These are phyloP conservation scores for Podotricha telesiphe DNA, from an alignment of 2,888 invertebrate species.

Conservation along the genomic window DNA sequence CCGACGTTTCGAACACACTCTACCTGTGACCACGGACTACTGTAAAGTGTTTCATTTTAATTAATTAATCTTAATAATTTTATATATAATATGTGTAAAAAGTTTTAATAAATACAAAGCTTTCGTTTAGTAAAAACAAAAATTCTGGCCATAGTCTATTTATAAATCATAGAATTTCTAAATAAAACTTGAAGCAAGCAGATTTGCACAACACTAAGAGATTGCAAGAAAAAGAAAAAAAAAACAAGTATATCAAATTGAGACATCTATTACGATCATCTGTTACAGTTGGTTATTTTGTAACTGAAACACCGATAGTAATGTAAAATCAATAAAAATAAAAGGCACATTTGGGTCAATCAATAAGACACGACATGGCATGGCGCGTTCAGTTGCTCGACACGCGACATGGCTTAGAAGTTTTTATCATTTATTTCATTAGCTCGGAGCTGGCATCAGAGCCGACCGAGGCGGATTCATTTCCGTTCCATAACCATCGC, in stretches of 20 bases:
- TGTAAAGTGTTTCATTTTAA: too few relatives aligned
- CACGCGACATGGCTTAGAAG: slow-evolving; percentile 56
- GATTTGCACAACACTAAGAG: slow-evolving; percentile 4
- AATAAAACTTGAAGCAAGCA: not conserved
- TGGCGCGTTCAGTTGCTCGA: slow-evolving; percentile 52
- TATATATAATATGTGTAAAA: too few relatives aligned
- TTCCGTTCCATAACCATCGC: slow-evolving; percentile 28
- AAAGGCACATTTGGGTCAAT: slow-evolving; percentile 70
- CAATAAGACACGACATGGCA: slow-evolving; percentile 63
- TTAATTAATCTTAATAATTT: too few relatives aligned
- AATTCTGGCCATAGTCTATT: not conserved
- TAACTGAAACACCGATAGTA: slow-evolving; percentile 13
- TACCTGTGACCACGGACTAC: too few relatives aligned
- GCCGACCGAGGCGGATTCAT: slow-evolving; percentile 20
- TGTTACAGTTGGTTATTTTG: slow-evolving; percentile 12
- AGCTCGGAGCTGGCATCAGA: slow-evolving; percentile 18
- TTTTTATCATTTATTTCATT: slow-evolving; percentile 39
- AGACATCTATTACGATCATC: slow-evolving; percentile 9
- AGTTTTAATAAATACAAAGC: too few relatives aligned
- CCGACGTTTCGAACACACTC: too few relatives aligned
- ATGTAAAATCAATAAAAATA: slow-evolving; percentile 34
- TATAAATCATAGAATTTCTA: not conserved
- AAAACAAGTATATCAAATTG: slow-evolving; percentile 7
- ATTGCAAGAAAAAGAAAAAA: slow-evolving; percentile 12
- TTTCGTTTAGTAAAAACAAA: not conserved